Percentiles rank a stretch among this genome's conserved stretches.
These are phyloP conservation scores for Zoanthus gigantus DNA, from an alignment of 92 coral and sea anemone species.

Conservation along the genomic window DNA sequence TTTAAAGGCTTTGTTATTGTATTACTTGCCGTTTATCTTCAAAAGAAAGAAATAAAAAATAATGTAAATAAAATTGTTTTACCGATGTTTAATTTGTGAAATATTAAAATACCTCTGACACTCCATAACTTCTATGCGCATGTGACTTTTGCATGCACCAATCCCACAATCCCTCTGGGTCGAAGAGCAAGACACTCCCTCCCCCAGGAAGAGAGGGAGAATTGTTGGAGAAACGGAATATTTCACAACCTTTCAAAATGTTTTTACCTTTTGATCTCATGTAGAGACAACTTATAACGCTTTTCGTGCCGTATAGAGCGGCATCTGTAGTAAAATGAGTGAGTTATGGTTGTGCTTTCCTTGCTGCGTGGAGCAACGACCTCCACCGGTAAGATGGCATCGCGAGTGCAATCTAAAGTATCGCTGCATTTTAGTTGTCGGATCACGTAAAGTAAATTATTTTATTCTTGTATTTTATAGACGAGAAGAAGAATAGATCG, in stretches of 20 bases:
- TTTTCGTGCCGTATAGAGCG: slow-evolving; percentile 36
- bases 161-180: slow-evolving; percentile 40
- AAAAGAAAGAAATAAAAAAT: too few relatives aligned
- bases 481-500: slow-evolving; percentile 80
- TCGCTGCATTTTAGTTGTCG: slow-evolving; percentile 4
- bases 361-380: slow-evolving; percentile 68
- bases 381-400: slow-evolving; percentile 67
- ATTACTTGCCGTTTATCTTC: too few relatives aligned
- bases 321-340: slow-evolving; percentile 64
- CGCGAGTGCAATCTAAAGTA: slow-evolving; percentile 13
- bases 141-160: slow-evolving; percentile 32
- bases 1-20: too few relatives aligned
- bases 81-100: too few relatives aligned
- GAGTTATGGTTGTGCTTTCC: slow-evolving; percentile 74
- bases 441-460: not conserved
- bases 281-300: slow-evolving; percentile 16
- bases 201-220: slow-evolving; percentile 54
- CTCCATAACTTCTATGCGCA: not conserved
- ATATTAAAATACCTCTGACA: too few relatives aligned
- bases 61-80: too few relatives aligned
- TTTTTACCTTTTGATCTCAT: slow-evolving; percentile 25
- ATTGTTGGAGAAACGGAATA: slow-evolving; percentile 28
- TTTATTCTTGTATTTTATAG: slow-evolving; percentile 51
- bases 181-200: slow-evolving; percentile 44
- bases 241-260: slow-evolving; percentile 19